Conservation (phyloP, 2,113 vertebrate species). For the Forbesichthys agassizii region DNA sequence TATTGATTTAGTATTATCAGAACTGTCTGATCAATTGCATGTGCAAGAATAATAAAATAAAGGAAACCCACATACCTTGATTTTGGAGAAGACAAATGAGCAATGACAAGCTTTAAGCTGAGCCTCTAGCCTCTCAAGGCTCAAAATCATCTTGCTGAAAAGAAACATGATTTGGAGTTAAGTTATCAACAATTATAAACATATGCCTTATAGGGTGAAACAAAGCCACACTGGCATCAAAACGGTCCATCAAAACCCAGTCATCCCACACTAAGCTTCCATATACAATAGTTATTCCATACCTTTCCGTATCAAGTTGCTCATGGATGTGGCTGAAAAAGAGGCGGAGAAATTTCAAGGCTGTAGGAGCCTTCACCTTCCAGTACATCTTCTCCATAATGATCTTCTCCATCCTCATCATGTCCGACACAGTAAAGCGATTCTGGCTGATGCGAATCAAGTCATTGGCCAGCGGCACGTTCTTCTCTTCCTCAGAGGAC, state of each 20-base stretch:
- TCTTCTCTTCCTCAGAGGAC: slow-evolving; percentile 88
- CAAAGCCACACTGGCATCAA: no score
- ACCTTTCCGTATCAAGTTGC: slow-evolving; percentile 84
- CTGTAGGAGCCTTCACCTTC: slow-evolving; percentile 90
- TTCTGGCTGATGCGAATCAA: slow-evolving; percentile 95
- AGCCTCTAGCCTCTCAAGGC: slow-evolving; percentile 89
- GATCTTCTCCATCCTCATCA: slow-evolving; percentile 99
- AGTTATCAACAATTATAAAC: slow-evolving; percentile 7
- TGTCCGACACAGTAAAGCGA: slow-evolving; percentile 90
- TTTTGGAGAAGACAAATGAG: slow-evolving; percentile 90
- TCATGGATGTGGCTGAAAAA: slow-evolving; percentile 83
- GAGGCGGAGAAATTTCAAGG: slow-evolving; percentile 87
- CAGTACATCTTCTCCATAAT: slow-evolving; percentile 90
- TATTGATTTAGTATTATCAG: not conserved
- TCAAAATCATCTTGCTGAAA: slow-evolving; percentile 80
- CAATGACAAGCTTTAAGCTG: slow-evolving; percentile 95
- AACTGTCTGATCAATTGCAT: not conserved
- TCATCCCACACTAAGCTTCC: not conserved
- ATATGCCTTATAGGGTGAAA: not conserved
- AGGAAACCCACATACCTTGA: slow-evolving; percentile 80
- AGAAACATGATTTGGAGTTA: slow-evolving; percentile 17
- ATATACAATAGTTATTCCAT: slow-evolving; percentile 42
- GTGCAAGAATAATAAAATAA: not conserved
- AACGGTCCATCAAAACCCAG: not conserved
- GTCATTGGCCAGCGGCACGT: slow-evolving; percentile 87